These are phyloP conservation scores for Itoplectis maculator DNA, from an alignment of 2,888 invertebrate species.

Conservation along the genomic window DNA sequence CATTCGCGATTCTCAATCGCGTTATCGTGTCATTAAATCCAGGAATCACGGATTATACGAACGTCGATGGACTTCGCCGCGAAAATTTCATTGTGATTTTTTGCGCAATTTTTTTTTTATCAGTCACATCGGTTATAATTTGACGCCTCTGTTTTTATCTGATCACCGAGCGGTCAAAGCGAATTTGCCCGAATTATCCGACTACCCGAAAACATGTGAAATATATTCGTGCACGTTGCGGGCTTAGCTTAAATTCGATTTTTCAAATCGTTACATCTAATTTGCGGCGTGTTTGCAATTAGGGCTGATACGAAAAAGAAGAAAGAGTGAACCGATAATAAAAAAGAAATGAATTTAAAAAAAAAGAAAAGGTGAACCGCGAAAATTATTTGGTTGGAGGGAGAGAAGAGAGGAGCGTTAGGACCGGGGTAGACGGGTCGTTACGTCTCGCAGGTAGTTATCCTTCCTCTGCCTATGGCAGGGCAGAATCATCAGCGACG, in stretches of 20 bases:
- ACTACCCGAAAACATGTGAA: not conserved
- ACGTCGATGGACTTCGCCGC: too few species aligned
- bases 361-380: conserved; percentile 60
- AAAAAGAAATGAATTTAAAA: conserved; percentile 27
- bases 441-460: conserved; percentile 69
- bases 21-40: not conserved
- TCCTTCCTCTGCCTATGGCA: conserved; percentile 58
- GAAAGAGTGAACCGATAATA: conserved; percentile 24
- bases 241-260: not conserved
- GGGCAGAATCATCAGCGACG: conserved; percentile 52
- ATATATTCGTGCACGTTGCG: not conserved
- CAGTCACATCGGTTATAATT: too few species aligned
- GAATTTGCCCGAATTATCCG: not conserved
- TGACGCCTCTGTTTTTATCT: too few species aligned
- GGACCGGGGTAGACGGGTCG: conserved; percentile 63
- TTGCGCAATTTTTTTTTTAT: too few species aligned
- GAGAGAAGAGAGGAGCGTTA: conserved; percentile 47
- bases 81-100: too few species aligned
- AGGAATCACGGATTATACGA: not conserved
- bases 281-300: not conserved
- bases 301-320: conserved; percentile 2
- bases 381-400: conserved; percentile 65
- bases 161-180: not conserved
- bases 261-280: not conserved
- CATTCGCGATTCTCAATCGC: conserved; percentile 42